Evolutionary conservation across 2,888 invertebrate species (phyloP).

Genomic region (Perizoma affinitatum): DNA sequence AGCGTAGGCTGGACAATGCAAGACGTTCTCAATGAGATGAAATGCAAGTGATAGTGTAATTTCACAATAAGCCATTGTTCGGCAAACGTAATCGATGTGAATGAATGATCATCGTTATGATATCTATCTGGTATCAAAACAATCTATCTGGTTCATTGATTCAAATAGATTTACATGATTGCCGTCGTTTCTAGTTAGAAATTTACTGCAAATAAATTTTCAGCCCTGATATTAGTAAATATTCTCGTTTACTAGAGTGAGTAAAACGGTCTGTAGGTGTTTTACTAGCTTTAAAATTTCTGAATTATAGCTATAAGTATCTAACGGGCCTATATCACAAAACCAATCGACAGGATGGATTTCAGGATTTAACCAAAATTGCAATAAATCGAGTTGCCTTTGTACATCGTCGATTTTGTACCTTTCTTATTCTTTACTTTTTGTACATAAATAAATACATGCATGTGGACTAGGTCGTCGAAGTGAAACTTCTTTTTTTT

Average conservation of each 20-base stretch:
- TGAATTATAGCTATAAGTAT: conserved; percentile 1
- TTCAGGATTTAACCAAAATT: too few relatives aligned
- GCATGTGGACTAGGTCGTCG: too few relatives aligned
- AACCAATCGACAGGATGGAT: too few relatives aligned
- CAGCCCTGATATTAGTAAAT: conserved; percentile 35
- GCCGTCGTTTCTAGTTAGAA: conserved; percentile 54
- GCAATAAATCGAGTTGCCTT: too few relatives aligned
- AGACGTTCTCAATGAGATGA: conserved; percentile 67
- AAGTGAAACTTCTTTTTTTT: background rate
- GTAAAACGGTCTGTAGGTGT: conserved; percentile 38
- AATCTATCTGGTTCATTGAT: conserved; percentile 50
- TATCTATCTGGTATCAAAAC: conserved; percentile 52
- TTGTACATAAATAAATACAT: background rate
- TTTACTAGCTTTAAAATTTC: conserved; percentile 38
- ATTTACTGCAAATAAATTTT: conserved; percentile 43
- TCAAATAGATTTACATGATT: conserved; percentile 47
- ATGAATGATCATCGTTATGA: conserved; percentile 66
- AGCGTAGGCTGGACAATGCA: conserved; percentile 50
- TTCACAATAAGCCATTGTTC: conserved; percentile 78
- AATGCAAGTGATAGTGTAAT: conserved; percentile 74
- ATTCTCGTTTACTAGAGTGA: too few relatives aligned
- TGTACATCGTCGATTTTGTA: too few relatives aligned
- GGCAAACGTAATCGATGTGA: conserved; percentile 66
- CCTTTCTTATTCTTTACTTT: too few relatives aligned
- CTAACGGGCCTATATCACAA: conserved; percentile 3